phyloP scores from a whole-genome alignment of 2,888 invertebrate genomes.

The Himalopsyche anomala region DNA sequence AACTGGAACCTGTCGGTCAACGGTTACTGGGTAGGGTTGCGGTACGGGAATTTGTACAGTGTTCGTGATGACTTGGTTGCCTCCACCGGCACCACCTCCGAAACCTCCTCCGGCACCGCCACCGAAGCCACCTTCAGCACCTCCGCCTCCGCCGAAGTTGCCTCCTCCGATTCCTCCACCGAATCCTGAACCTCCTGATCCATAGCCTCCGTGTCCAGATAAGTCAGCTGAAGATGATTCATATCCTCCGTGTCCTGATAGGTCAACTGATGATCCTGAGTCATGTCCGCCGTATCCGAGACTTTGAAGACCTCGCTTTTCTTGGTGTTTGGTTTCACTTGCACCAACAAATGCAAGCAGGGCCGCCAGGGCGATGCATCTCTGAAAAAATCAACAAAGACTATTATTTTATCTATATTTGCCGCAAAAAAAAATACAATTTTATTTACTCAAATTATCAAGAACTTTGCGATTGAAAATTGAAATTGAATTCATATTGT shows the following conservation, averaged over 20 bases:
- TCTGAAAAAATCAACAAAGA: conserved; percentile 9
- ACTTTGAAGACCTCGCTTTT: conserved; percentile 58
- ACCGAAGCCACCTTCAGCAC: conserved; percentile 22
- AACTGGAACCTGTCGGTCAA: conserved; percentile 74
- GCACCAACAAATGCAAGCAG: conserved; percentile 45
- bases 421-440: too few relatives aligned
- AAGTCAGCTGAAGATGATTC: neutral
- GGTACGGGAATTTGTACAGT: conserved; percentile 75
- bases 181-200: conserved; percentile 39
- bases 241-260: neutral
- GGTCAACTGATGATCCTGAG: conserved; percentile 15
- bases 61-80: conserved; percentile 69
- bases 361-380: conserved; percentile 22
- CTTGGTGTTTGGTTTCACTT: conserved; percentile 50
- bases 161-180: conserved; percentile 40
- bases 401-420: too few relatives aligned
- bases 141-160: neutral
- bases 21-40: conserved; percentile 75
- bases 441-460: too few relatives aligned
- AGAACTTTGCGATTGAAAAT: too few relatives aligned
- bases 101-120: neutral
- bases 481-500: too few relatives aligned
- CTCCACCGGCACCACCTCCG: conserved; percentile 39
- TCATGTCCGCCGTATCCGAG: conserved; percentile 52
- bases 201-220: conserved; percentile 23